Conservation (phyloP, 1,140 invertebrate species). For the Aphelinus certus region DNA sequence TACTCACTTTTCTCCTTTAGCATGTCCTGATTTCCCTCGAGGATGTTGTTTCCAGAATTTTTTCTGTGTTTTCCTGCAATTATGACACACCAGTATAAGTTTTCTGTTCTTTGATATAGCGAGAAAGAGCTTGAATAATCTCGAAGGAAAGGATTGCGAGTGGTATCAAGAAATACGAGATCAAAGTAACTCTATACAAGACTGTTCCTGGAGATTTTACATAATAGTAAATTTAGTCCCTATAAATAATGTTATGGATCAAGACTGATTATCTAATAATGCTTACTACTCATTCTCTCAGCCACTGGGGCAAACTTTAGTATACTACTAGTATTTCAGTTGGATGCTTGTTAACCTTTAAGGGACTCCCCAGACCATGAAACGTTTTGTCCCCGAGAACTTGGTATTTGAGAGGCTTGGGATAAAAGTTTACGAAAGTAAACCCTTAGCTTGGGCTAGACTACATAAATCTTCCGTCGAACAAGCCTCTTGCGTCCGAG, state of each 20-base stretch:
- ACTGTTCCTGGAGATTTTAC: too few species aligned
- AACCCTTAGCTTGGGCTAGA: conserved; percentile 38
- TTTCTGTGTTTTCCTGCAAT: conserved; percentile 60
- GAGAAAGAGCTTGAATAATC: too few species aligned
- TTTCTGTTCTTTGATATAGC: background rate
- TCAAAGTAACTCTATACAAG: too few species aligned
- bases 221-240: too few species aligned
- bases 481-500: conserved; percentile 35
- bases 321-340: too few species aligned
- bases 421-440: conserved; percentile 46
- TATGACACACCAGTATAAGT: conserved; percentile 12
- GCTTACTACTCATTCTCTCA: too few species aligned
- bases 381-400: conserved; percentile 26
- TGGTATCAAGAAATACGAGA: too few species aligned
- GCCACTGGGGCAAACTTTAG: too few species aligned
- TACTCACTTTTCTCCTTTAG: conserved; percentile 59
- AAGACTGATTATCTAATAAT: too few species aligned
- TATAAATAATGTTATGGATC: too few species aligned
- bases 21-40: conserved; percentile 63
- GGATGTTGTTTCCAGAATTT: conserved; percentile 58
- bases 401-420: conserved; percentile 29
- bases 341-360: conserved; percentile 24
- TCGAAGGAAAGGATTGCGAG: too few species aligned
- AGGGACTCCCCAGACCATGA: conserved; percentile 14
- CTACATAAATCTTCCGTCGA: conserved; percentile 48